Conservation (phyloP, 53 echinoderm and acorn worm genomes). For the Antedon mediterranea region DNA sequence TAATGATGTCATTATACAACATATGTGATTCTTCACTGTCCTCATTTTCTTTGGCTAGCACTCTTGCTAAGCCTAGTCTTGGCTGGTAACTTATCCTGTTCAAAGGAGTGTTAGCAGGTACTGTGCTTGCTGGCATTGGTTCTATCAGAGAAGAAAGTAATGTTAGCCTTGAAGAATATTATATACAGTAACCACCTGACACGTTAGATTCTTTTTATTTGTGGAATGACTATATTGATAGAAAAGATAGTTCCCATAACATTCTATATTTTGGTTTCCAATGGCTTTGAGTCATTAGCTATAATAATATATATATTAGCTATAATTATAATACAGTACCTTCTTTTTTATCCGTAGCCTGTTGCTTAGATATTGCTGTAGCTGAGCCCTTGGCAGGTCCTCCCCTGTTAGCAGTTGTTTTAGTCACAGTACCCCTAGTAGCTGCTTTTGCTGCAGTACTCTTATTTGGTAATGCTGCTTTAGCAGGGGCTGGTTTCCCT, state of each 20-base stretch:
- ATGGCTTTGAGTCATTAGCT: too few species aligned
- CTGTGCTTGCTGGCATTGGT: conserved; percentile 18
- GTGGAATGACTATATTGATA: too few species aligned
- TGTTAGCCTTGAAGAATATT: too few species aligned
- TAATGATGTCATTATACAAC: conserved; percentile 86
- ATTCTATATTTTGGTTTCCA: too few species aligned
- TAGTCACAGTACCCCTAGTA: conserved; percentile 20
- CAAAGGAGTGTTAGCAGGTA: conserved; percentile 67
- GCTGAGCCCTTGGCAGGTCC: conserved; percentile 21
- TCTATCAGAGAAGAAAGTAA: background rate
- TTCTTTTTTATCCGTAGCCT: conserved; percentile 27
- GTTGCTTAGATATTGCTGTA: conserved; percentile 18
- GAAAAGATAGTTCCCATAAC: too few species aligned
- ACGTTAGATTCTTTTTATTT: too few species aligned
- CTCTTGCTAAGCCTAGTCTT: conserved; percentile 77
- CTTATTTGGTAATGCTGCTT: conserved; percentile 23
- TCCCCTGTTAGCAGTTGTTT: conserved; percentile 41
- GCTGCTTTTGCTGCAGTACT: conserved; percentile 19
- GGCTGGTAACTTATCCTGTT: conserved; percentile 73
- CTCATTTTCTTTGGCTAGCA: conserved; percentile 54
- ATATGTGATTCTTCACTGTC: conserved; percentile 49
- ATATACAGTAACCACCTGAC: too few species aligned
- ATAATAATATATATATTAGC: too few species aligned
- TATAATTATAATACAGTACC: background rate
- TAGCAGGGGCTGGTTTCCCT: conserved; percentile 21